These are phyloP conservation scores for Enoplosus armatus DNA, from an alignment of 2,797 vertebrate species.

Conservation along the genomic window DNA sequence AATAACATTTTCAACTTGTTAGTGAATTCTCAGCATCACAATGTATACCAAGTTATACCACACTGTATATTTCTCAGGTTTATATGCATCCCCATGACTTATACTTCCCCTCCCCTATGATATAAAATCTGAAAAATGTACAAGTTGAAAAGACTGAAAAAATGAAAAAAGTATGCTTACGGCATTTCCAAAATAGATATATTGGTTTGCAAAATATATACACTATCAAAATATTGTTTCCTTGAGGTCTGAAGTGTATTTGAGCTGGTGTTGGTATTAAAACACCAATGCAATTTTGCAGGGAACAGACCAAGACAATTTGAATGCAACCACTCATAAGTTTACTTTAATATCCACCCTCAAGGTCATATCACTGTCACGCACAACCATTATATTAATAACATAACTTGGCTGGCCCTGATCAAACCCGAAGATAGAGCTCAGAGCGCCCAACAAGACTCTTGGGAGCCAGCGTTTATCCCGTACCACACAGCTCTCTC, in stretches of 20 bases:
- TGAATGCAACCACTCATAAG: constrained; percentile 15
- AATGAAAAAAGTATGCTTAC: neutral
- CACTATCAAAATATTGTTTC: constrained; percentile 1
- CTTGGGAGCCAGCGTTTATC: constrained; percentile 28
- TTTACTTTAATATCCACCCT: constrained; percentile 11
- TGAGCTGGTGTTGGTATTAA: neutral
- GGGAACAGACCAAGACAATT: constrained; percentile 20
- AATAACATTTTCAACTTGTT: constrained; percentile 11
- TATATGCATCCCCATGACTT: neutral
- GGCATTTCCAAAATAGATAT: neutral
- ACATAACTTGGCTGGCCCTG: constrained; percentile 22
- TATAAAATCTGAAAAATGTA: neutral
- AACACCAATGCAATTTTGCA: constrained; percentile 11
- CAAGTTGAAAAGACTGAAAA: neutral
- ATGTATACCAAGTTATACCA: neutral
- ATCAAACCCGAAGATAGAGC: constrained; percentile 22
- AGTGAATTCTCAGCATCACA: neutral
- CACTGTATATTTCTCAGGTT: neutral
- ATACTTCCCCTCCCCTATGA: neutral
- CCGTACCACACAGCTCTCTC: constrained; percentile 24
- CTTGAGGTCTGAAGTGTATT: constrained; percentile 7
- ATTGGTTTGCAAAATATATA: neutral
- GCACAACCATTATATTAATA: constrained; percentile 40
- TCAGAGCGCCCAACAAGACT: constrained; percentile 21
- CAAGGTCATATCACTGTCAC: constrained; percentile 30